These are phyloP conservation scores for Centropyge bicolor DNA, from an alignment of 2,797 vertebrate species.

Conservation along the genomic window DNA sequence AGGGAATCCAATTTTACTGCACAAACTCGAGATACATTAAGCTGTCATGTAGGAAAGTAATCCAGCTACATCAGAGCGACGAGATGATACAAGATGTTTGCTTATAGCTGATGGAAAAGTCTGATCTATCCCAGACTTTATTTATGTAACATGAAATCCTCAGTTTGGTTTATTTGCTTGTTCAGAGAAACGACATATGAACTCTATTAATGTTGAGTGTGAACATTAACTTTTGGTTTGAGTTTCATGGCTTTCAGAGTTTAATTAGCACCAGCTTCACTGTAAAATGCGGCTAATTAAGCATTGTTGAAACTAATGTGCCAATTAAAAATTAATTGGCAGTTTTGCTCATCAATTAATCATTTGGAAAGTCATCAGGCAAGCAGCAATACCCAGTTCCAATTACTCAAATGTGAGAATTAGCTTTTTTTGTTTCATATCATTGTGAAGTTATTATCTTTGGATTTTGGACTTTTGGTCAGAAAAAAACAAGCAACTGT, in stretches of 20 bases:
- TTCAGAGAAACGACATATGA: background rate
- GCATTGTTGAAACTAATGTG: background rate
- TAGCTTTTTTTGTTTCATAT: background rate
- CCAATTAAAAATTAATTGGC: background rate
- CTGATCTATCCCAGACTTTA: background rate
- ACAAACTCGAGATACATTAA: slow-evolving; percentile 48
- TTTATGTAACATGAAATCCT: background rate
- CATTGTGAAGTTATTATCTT: background rate
- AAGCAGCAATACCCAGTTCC: background rate
- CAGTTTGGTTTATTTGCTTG: background rate
- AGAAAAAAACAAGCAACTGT: background rate
- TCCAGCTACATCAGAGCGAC: slow-evolving; percentile 20
- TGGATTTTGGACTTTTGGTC: background rate
- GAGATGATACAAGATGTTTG: background rate
- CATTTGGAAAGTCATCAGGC: background rate
- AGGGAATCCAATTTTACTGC: slow-evolving; percentile 43
- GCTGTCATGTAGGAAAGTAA: slow-evolving; percentile 37
- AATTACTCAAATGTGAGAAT: background rate
- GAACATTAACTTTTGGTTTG: no score
- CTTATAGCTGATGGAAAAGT: background rate
- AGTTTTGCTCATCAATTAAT: background rate
- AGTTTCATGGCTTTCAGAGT: background rate
- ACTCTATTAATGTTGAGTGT: background rate
- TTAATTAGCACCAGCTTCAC: background rate
- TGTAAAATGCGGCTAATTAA: background rate